Base-by-base conservation (phyloP, 2,113 vertebrate species). In the Oreochromis spilurus region DNA sequence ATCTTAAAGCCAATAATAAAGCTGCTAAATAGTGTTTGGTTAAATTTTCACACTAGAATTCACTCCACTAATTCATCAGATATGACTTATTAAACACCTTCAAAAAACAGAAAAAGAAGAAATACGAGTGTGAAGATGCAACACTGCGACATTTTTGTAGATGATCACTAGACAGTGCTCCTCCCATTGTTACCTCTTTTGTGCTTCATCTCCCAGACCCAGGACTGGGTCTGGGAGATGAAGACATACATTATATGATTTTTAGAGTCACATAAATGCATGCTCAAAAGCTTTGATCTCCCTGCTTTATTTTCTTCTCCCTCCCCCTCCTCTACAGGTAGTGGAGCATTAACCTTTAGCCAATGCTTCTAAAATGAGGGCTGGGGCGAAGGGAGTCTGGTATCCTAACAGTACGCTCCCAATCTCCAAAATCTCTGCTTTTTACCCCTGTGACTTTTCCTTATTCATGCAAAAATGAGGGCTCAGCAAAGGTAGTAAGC, bases 281-380 rank as follows among this genome's bases (percentile, higher is more conserved):
- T 52, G 40, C 53, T 82, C 86, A 86, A 91, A 88, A 82, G 79
- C 86, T 89, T 85, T 82, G 83, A 54, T 86, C 87, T 67, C 60
- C 75, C 34, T 9, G 70, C 79, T 89, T 55, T 82, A 43, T 82
- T 84, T 85, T 21, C n/a, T 17, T 9, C 65, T 54, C 29, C 24
- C 82, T 72, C 50, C 77, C 58, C 58, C 31, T 79, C 55, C 82
- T 90, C 91, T 14, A 78, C 91, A 91, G 89, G 87, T 84, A 89
- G 89, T 60, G 14, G 40, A 85, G 86, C 85, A 94, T 95, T 94
- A 95, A 94, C 92, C 91, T 94, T 94, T 95, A 84, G 89, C 89
- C 82, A 80, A 77, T 89, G 95, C 67, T 91, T 95, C 81, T 92
- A 38, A 93, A 95, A 96, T 95, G 89, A 96, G 90, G 86, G 38